Evolutionary conservation across 2,113 vertebrate genomes (phyloP).

Genomic region (Promerops cafer): DNA sequence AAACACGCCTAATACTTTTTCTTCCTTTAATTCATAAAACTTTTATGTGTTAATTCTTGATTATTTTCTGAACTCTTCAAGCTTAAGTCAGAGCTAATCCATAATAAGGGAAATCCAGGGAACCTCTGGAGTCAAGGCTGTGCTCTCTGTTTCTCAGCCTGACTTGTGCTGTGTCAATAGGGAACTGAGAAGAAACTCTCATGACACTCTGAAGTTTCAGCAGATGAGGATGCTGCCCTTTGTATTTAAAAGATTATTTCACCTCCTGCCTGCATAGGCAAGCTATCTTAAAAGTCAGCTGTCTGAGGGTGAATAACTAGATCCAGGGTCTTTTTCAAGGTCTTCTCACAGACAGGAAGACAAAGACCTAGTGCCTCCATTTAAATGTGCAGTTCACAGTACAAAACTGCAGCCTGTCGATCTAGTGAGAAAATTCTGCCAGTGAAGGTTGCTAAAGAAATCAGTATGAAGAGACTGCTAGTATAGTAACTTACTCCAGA

Average conservation of each 20-base stretch:
- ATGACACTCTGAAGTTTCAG: neutral
- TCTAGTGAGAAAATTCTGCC: neutral
- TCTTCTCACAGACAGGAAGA: neutral
- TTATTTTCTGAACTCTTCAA: neutral
- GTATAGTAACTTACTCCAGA: neutral
- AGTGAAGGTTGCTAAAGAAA: neutral
- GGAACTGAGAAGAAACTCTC: neutral
- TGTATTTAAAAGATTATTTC: neutral
- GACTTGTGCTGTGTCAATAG: neutral
- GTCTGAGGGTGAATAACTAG: neutral
- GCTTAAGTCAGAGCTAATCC: neutral
- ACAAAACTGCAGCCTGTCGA: neutral
- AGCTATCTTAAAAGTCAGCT: neutral
- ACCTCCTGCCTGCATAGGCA: neutral
- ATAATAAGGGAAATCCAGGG: neutral
- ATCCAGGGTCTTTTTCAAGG: neutral
- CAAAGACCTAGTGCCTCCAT: neutral
- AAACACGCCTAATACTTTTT: neutral
- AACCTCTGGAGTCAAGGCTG: neutral
- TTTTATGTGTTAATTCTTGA: neutral
- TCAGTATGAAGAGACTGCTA: neutral
- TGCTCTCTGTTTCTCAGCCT: neutral
- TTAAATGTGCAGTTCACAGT: constrained; percentile 2
- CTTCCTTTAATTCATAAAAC: neutral
- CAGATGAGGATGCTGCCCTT: neutral